Evolutionary conservation across 2,888 invertebrate species (phyloP).

Genomic region (Stenchaetothrips biformis): DNA sequence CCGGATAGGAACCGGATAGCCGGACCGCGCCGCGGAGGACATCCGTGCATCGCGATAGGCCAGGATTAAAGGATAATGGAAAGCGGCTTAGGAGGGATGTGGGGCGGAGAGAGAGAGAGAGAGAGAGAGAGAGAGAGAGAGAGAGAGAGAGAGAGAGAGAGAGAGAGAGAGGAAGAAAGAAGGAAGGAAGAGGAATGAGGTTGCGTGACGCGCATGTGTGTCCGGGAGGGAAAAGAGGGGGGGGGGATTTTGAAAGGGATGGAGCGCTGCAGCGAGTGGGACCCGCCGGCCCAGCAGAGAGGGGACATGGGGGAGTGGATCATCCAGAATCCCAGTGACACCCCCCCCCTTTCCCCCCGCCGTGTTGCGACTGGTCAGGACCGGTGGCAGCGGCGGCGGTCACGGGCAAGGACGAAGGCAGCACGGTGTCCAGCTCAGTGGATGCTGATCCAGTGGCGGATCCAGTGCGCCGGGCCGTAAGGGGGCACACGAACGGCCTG

Average conservation of each 20-base stretch:
- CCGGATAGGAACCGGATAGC: neutral
- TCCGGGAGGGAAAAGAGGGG: neutral
- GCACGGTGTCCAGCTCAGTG: no score
- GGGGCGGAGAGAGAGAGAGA: neutral
- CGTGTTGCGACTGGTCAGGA: no score
- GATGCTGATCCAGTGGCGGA: conserved; percentile 27
- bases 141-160: neutral
- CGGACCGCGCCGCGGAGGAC: neutral
- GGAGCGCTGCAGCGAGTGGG: no score
- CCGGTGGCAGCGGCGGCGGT: no score
- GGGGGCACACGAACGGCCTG: no score
- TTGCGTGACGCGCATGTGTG: neutral
- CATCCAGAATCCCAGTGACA: neutral
- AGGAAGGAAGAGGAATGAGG: neutral
- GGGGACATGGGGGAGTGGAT: neutral
- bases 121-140: neutral
- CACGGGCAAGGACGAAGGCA: no score
- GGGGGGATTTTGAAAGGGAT: no score
- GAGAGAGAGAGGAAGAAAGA: neutral
- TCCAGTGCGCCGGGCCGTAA: no score
- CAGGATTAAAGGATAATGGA: conserved; percentile 19
- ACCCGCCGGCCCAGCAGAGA: no score
- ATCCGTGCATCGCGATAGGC: conserved; percentile 15
- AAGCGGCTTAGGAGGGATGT: conserved; percentile 5
- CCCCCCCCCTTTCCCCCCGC: conserved; percentile 27